Percentiles rank a stretch among this genome's conserved stretches.
Conservation (phyloP, 2,113 vertebrate genomes). For the Phyllopteryx taeniolatus region DNA sequence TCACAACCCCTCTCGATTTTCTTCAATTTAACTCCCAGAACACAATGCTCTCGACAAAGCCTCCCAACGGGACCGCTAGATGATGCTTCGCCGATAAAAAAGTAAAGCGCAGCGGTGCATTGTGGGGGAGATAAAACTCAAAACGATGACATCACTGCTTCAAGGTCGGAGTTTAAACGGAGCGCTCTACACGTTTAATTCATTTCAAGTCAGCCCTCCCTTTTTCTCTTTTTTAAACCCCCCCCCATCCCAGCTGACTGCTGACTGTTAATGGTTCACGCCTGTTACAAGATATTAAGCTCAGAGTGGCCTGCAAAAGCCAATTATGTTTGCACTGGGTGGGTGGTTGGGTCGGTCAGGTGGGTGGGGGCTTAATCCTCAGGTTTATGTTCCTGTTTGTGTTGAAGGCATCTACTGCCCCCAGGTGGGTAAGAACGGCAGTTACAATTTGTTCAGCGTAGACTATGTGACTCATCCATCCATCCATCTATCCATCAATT, state of each 20-base stretch:
- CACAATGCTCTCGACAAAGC: conserved; percentile 50
- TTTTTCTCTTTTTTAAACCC: conserved; percentile 28
- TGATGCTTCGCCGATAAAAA: conserved; percentile 61
- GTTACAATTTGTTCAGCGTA: conserved; percentile 23
- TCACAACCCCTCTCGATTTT: conserved; percentile 27
- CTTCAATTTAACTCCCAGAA: conserved; percentile 60
- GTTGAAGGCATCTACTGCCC: conserved; percentile 69
- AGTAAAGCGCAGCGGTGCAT: conserved; percentile 40
- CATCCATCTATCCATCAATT: background rate
- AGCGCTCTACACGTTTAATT: conserved; percentile 23
- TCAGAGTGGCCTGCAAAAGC: conserved; percentile 63
- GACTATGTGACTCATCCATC: background rate
- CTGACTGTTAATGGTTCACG: conserved; percentile 68
- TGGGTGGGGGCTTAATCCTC: conserved; percentile 1
- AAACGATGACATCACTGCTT: conserved; percentile 64
- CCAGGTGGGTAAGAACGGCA: conserved; percentile 46
- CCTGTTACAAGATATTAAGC: conserved; percentile 71
- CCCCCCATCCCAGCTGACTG: conserved; percentile 52
- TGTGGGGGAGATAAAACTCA: conserved; percentile 29
- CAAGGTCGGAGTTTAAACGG: conserved; percentile 3
- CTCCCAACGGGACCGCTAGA: background rate
- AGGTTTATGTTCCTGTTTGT: conserved; percentile 33
- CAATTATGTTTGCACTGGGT: conserved; percentile 53
- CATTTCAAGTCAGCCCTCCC: conserved; percentile 32
- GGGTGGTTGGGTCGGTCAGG: background rate